Evolutionary conservation across 1,140 invertebrate species (phyloP), one percentile per base, ranked within the genome.

Genomic region (Diploscapter pachys): DNA sequence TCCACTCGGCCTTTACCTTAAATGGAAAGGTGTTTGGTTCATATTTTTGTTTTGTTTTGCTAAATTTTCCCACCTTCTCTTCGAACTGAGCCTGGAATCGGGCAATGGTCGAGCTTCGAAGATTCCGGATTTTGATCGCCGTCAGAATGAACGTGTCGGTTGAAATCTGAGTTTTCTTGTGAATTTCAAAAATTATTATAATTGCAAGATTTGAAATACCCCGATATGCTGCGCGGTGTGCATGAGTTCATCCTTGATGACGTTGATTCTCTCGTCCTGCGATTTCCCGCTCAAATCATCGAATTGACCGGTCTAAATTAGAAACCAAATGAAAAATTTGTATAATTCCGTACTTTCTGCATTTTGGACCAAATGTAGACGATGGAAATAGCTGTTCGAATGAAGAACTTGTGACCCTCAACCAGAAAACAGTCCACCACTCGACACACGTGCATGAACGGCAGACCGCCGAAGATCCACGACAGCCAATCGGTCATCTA

Each of bases 341-440:
- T 31, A 31, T 31, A 31, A 31, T 31, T 31, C 1, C 67, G n/a
- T 66, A 76, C 75, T 65, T 76, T 76, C 53, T 74, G 74, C 52
- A 81, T 72, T 63, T 84, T 84, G 52, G 83, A 83, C 83, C 83
- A 84, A 50, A 84, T 72, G 65, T 84, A 84, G 49, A 82, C 66
- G 50, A 86, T 77, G 3, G 82, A 73, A 57, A 84, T 73, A 63
- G 79, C 78, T 49, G 83, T 77, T 13, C 83, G 71, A 13, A 85
- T 71, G 2, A 84, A 63, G 75, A 84, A 85, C 76, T 84, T 84
- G 69, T 84, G 85, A 4, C 82, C 82, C 89, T 98, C 95, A 84
- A 96, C 91, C 81, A 98, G 91, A 88, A 92, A 98, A 88, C 95
- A 97, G 88, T 98, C 95, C 88, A 98, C 92, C 72, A 98, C 91